phyloP scores from a whole-genome alignment of 2,888 invertebrate species.

The Parochlus steinenii region DNA sequence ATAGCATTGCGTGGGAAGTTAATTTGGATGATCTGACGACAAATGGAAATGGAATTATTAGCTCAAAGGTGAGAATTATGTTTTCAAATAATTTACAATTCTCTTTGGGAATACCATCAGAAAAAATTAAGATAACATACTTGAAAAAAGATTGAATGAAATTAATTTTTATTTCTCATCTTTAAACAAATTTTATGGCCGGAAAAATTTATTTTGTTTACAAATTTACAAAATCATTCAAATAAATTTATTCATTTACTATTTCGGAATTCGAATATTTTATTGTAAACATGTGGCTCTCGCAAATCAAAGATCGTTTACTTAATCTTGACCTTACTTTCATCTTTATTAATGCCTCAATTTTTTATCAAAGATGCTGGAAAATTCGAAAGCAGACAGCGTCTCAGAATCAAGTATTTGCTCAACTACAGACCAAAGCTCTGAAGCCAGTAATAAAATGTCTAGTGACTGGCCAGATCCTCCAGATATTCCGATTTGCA shows the following conservation, averaged over 20 bases:
- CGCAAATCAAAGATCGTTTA: no score
- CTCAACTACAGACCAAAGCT: slow-evolving; percentile 40
- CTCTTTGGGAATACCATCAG: no score
- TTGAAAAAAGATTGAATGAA: not conserved
- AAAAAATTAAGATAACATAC: not conserved
- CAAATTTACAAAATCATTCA: no score
- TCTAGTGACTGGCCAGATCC: slow-evolving; percentile 50
- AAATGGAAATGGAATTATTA: slow-evolving; percentile 22
- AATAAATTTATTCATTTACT: no score
- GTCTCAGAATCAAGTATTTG: slow-evolving; percentile 47
- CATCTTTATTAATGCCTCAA: not conserved
- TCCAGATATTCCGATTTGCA: slow-evolving; percentile 42
- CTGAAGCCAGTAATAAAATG: slow-evolving; percentile 13
- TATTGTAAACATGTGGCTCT: no score
- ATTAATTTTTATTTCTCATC: no score
- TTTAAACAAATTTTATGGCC: no score
- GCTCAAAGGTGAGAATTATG: slow-evolving; percentile 41
- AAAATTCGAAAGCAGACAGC: slow-evolving; percentile 37
- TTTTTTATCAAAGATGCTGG: slow-evolving; percentile 38
- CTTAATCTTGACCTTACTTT: no score
- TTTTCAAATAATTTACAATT: no score
- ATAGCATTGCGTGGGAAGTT: slow-evolving; percentile 78
- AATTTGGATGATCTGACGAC: slow-evolving; percentile 42
- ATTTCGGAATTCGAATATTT: no score
- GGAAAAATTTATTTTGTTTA: no score